A percentile compares a stretch with the other conserved stretches of the same genome.
Evolutionary conservation across 2,888 invertebrate genomes (phyloP).

Genomic region (Notodonta dromedarius): DNA sequence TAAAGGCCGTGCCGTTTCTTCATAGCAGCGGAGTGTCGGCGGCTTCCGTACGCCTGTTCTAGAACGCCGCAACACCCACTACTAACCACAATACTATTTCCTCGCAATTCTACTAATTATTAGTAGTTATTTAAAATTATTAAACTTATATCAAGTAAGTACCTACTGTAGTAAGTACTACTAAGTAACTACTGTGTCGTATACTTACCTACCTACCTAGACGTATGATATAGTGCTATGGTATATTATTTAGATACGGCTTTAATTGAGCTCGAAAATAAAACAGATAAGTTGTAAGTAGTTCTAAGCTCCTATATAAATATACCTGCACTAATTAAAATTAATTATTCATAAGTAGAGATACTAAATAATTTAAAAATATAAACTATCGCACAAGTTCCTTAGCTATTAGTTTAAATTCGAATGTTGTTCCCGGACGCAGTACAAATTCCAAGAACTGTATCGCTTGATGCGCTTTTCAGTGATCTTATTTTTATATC

Average conservation of each 20-base stretch:
- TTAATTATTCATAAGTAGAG: too few relatives aligned
- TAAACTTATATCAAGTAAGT: not conserved
- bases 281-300: too few relatives aligned
- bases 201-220: too few relatives aligned
- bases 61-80: conserved; percentile 28
- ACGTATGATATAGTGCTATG: too few relatives aligned
- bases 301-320: too few relatives aligned
- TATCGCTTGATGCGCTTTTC: not conserved
- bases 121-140: not conserved
- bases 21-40: conserved; percentile 45
- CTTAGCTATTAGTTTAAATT: not conserved
- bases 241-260: too few relatives aligned
- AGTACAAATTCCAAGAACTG: conserved; percentile 1
- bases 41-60: conserved; percentile 42
- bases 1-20: conserved; percentile 48
- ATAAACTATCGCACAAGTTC: not conserved
- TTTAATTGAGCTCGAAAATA: too few relatives aligned
- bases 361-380: too few relatives aligned
- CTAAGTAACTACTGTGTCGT: too few relatives aligned
- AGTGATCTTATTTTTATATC: not conserved
- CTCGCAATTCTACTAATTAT: not conserved
- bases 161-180: too few relatives aligned
- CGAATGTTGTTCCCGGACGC: conserved; percentile 10
- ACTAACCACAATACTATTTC: conserved; percentile 13
- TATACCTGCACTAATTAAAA: too few relatives aligned